A percentile compares a stretch with the other conserved stretches of the same genome.
These are phyloP conservation scores for Bellardia bayeri DNA, from an alignment of 2,888 invertebrate species.

Conservation along the genomic window DNA sequence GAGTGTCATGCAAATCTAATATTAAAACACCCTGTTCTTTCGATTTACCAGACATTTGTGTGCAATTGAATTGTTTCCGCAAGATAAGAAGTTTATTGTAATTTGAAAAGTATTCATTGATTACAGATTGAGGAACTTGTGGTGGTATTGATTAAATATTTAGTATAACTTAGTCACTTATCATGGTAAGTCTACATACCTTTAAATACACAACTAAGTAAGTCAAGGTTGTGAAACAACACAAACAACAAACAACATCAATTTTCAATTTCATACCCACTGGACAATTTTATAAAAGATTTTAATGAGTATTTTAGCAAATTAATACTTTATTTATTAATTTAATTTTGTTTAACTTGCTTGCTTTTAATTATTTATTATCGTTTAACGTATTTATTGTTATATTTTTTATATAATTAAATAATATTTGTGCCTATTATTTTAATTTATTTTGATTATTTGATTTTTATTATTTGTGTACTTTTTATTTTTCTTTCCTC, in stretches of 20 bases:
- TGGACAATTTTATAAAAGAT: constrained; percentile 1
- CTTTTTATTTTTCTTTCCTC: constrained; percentile 78
- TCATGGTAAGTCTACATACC: no score
- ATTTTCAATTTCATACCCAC: background rate
- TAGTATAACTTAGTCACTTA: background rate
- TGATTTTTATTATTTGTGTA: constrained; percentile 70
- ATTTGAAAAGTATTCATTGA: constrained; percentile 10
- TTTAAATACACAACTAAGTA: constrained; percentile 7
- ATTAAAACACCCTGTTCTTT: background rate
- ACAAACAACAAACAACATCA: constrained; percentile 11
- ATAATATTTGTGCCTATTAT: constrained; percentile 39
- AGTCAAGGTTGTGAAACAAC: constrained; percentile 42
- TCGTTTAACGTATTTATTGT: constrained; percentile 13
- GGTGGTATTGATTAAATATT: constrained; percentile 15
- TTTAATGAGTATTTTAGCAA: constrained; percentile 19
- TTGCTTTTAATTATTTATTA: constrained; percentile 10
- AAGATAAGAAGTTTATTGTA: constrained; percentile 36
- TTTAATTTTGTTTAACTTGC: background rate
- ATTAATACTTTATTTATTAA: constrained; percentile 42
- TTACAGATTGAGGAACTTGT: constrained; percentile 2
- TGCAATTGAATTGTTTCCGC: background rate
- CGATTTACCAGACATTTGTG: constrained; percentile 3
- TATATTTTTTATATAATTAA: constrained; percentile 29
- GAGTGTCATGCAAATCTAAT: no score
- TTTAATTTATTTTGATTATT: constrained; percentile 63